Percentiles rank a stretch among this genome's conserved stretches.
Conservation (phyloP, 2,113 vertebrate genomes). For the Seriola rivoliana region DNA sequence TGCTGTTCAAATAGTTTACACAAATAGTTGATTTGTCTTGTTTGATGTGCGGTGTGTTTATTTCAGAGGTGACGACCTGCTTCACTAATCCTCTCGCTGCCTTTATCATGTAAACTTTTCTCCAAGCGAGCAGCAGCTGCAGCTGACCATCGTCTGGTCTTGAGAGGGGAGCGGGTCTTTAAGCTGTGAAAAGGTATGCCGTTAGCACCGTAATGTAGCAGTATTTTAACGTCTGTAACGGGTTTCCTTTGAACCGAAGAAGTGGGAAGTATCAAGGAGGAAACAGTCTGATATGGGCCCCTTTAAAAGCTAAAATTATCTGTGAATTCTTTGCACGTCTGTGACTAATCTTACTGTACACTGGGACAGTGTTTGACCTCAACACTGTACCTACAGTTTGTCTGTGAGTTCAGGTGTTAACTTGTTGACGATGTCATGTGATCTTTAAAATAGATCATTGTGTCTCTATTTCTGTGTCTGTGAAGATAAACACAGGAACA, state of each 20-base stretch:
- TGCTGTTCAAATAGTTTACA: conserved; percentile 60
- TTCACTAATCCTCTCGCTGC: conserved; percentile 61
- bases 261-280: conserved; percentile 8
- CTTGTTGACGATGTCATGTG: no score
- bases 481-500: background rate
- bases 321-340: conserved; percentile 6
- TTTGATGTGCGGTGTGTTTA: conserved; percentile 73
- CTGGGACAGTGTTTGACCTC: background rate
- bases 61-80: conserved; percentile 50
- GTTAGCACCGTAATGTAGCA: conserved; percentile 52
- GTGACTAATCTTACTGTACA: background rate
- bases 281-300: conserved; percentile 18
- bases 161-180: conserved; percentile 25
- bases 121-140: conserved; percentile 21
- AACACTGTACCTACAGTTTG: background rate
- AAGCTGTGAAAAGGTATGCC: conserved; percentile 38
- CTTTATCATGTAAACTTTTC: conserved; percentile 73
- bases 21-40: conserved; percentile 59
- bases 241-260: conserved; percentile 56
- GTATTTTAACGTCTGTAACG: conserved; percentile 13
- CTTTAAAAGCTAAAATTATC: background rate
- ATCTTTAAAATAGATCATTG: no score
- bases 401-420: background rate
- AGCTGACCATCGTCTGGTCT: conserved; percentile 61
- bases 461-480: background rate